A percentile compares a stretch with the other conserved stretches of the same genome.
phyloP scores from a whole-genome alignment of 1,140 invertebrate genomes.

The Cherax destructor region DNA sequence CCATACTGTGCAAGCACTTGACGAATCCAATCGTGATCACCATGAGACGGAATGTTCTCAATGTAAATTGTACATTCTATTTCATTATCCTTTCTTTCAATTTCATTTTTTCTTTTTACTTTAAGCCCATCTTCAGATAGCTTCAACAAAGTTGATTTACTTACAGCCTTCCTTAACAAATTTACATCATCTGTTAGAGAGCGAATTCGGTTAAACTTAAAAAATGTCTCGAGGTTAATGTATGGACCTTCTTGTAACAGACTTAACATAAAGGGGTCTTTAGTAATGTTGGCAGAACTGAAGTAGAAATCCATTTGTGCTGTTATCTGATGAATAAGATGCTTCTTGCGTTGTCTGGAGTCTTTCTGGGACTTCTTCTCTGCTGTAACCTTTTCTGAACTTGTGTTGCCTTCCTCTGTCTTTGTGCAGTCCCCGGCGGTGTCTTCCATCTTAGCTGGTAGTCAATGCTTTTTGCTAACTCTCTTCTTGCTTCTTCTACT shows the following conservation, averaged over 20 bases:
- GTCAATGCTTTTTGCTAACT: slow-evolving; percentile 2
- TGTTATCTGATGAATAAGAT: slow-evolving; percentile 27
- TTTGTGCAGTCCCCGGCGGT: background rate
- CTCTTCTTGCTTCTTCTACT: slow-evolving; percentile 37
- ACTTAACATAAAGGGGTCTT: slow-evolving; percentile 38
- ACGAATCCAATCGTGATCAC: slow-evolving; percentile 52
- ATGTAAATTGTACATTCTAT: slow-evolving; percentile 55
- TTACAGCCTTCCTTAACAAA: slow-evolving; percentile 42
- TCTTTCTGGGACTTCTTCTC: slow-evolving; percentile 18
- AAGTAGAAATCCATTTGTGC: slow-evolving; percentile 64
- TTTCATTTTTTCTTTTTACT: slow-evolving; percentile 27
- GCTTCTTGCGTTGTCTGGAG: slow-evolving; percentile 45
- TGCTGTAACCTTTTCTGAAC: background rate
- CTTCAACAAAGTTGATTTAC: slow-evolving; percentile 45
- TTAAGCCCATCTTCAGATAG: slow-evolving; percentile 45
- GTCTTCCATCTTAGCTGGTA: slow-evolving; percentile 8
- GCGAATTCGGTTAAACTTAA: slow-evolving; percentile 45
- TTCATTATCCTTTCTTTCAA: slow-evolving; percentile 37
- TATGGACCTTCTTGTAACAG: slow-evolving; percentile 23
- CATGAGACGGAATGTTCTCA: slow-evolving; percentile 53
- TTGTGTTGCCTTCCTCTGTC: background rate
- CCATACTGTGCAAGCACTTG: slow-evolving; percentile 51
- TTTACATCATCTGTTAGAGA: slow-evolving; percentile 45
- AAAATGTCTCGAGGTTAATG: slow-evolving; percentile 38
- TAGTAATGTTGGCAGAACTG: slow-evolving; percentile 53